Evolutionary conservation across 2,797 vertebrate species (phyloP).

Genomic region (Malurus leucopterus): DNA sequence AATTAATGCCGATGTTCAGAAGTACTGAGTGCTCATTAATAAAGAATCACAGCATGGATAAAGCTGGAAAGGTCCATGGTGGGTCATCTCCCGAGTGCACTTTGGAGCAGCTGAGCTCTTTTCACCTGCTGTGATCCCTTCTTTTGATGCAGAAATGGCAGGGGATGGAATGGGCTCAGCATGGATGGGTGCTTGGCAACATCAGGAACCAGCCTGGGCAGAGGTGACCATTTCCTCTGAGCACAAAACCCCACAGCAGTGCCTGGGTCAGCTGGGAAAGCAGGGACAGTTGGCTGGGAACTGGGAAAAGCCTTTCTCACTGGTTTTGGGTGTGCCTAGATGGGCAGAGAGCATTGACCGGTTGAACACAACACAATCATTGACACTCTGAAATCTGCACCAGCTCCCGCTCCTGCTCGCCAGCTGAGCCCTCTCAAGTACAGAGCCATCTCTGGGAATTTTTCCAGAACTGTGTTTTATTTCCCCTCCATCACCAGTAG

Average conservation of each 20-base stretch:
- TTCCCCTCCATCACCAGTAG: neutral
- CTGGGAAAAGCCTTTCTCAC: neutral
- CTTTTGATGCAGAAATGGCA: neutral
- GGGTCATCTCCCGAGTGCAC: neutral
- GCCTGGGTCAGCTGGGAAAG: neutral
- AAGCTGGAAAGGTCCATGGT: neutral
- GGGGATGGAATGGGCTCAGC: neutral
- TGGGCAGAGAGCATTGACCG: neutral
- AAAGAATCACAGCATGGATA: neutral
- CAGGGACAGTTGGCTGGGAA: neutral
- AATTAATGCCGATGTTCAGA: neutral
- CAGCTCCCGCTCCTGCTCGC: neutral
- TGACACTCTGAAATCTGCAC: neutral
- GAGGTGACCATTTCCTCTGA: neutral
- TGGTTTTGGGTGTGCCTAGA: neutral
- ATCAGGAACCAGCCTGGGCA: neutral
- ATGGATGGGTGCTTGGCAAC: accelerated
- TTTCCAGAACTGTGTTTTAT: neutral
- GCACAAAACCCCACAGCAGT: neutral
- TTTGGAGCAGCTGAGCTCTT: neutral
- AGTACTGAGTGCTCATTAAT: neutral
- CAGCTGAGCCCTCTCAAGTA: neutral
- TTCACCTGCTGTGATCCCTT: neutral
- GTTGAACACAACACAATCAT: neutral
- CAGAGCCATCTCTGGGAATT: neutral